phyloP scores from a whole-genome alignment of 2,113 vertebrate genomes.

The Peromyscus maniculatus region DNA sequence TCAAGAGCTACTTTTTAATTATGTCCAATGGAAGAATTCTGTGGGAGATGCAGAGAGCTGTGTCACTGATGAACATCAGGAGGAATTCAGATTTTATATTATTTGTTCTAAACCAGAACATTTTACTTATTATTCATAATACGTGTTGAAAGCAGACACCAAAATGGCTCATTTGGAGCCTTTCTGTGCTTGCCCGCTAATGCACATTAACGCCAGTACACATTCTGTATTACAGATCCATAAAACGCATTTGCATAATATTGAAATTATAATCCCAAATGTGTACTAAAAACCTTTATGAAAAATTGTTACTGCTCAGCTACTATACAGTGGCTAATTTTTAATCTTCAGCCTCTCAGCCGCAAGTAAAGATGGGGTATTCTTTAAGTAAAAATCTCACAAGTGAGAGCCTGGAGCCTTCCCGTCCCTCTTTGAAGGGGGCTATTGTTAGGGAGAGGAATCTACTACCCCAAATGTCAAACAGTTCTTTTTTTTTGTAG shows the following conservation, averaged over 20 bases:
- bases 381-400: constrained; percentile 83
- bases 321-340: constrained; percentile 86
- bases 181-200: constrained; percentile 83
- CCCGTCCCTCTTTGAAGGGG: constrained; percentile 34
- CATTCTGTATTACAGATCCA: constrained; percentile 87
- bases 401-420: constrained; percentile 7
- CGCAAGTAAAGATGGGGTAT: constrained; percentile 70
- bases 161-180: constrained; percentile 87
- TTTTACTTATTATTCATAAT: constrained; percentile 89
- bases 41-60: constrained; percentile 68
- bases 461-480: not conserved
- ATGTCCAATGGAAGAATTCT: constrained; percentile 67
- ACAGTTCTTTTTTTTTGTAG: not conserved
- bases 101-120: constrained; percentile 83
- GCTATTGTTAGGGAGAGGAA: not conserved
- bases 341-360: constrained; percentile 86
- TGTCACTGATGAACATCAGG: constrained; percentile 75
- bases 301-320: constrained; percentile 89
- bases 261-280: constrained; percentile 88
- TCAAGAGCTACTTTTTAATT: constrained; percentile 69
- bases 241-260: constrained; percentile 91
- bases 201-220: constrained; percentile 85
- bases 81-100: constrained; percentile 83
- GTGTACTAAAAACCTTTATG: constrained; percentile 87
- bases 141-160: constrained; percentile 84